These are phyloP conservation scores for Platalea minor DNA, from an alignment of 2,797 vertebrate genomes.

Conservation along the genomic window DNA sequence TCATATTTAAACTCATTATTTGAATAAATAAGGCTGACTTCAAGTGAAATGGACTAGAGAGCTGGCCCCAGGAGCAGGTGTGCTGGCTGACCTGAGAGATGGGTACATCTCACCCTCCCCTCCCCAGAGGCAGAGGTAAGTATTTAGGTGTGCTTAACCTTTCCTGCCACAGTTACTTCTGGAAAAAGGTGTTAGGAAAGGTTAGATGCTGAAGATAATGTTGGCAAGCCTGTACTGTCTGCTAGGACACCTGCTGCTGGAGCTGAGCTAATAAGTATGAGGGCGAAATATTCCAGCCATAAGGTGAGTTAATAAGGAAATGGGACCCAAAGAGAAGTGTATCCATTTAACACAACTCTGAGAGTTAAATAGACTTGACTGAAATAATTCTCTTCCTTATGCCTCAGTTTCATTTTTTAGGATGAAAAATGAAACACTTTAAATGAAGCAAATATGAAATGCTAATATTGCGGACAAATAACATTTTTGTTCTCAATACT, in stretches of 20 bases:
- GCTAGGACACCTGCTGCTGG: not conserved
- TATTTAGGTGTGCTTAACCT: constrained; percentile 23
- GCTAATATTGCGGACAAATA: not conserved
- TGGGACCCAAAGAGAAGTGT: not conserved
- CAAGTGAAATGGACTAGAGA: not conserved
- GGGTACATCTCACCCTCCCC: not conserved
- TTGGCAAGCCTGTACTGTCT: not conserved
- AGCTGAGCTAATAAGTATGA: not conserved
- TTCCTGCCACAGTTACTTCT: not conserved
- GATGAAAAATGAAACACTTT: not conserved
- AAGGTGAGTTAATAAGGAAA: not conserved
- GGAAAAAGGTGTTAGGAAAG: not conserved
- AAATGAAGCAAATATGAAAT: not conserved
- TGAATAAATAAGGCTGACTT: not conserved
- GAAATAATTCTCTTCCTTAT: not conserved
- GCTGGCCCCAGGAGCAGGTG: not conserved
- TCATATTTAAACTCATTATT: not conserved
- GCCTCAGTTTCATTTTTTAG: not conserved
- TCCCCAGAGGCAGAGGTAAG: not conserved
- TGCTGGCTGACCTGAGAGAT: not conserved
- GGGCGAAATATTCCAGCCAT: not conserved
- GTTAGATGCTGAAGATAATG: not conserved
- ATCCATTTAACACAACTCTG: not conserved
- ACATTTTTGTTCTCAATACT: not conserved
- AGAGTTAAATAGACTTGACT: not conserved